phyloP scores from a whole-genome alignment of 2,797 vertebrate species.

The Astyanax mexicanus region DNA sequence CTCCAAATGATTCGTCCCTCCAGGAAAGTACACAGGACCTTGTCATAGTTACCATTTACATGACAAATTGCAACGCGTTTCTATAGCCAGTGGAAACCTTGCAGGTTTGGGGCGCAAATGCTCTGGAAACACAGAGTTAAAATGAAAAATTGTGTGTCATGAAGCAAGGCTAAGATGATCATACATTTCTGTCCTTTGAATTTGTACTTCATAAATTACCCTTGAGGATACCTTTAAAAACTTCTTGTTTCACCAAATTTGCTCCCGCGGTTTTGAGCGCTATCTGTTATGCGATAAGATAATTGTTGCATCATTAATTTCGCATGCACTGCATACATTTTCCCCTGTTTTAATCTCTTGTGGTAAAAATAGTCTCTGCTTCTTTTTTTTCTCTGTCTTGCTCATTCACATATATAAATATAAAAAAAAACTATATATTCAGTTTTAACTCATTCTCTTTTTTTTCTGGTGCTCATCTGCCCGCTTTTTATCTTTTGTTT shows the following conservation, averaged over 20 bases:
- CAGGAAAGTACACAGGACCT: constrained; percentile 63
- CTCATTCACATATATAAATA: neutral
- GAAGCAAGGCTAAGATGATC: constrained; percentile 62
- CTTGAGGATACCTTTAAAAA: constrained; percentile 27
- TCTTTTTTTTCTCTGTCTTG: neutral
- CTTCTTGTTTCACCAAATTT: neutral
- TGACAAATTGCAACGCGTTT: constrained; percentile 61
- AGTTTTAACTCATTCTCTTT: neutral
- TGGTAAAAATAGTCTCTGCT: neutral
- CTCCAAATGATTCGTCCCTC: constrained; percentile 52
- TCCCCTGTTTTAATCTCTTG: neutral
- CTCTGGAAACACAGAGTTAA: constrained; percentile 45
- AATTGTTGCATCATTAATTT: constrained; percentile 18
- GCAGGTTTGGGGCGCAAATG: constrained; percentile 51
- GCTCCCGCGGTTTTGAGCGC: neutral
- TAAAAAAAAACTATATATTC: neutral
- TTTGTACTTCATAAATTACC: constrained; percentile 43
- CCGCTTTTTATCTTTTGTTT: constrained; percentile 24
- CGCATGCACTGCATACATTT: neutral
- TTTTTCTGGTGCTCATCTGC: neutral
- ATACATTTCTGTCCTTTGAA: constrained; percentile 21
- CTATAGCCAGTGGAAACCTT: constrained; percentile 51
- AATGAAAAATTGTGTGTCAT: constrained; percentile 60
- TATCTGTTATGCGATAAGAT: constrained; percentile 7
- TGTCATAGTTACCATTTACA: constrained; percentile 62